Percentiles rank a stretch among this genome's conserved stretches.
Evolutionary conservation across 2,113 vertebrate species (phyloP).

Genomic region (Ammodytes marinus): DNA sequence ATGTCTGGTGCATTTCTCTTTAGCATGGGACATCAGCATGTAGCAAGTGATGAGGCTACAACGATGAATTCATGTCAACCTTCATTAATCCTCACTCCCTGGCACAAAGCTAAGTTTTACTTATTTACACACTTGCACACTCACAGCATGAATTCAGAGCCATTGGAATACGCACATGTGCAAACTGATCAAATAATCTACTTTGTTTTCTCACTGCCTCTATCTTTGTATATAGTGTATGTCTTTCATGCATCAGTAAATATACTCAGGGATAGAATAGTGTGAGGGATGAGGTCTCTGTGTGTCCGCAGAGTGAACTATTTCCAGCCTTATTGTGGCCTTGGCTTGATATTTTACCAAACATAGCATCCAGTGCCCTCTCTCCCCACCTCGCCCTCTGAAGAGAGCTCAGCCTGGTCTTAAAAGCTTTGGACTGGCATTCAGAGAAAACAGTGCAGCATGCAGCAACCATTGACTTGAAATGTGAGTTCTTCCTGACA

Average conservation of each 20-base stretch:
- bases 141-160: background rate
- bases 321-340: slow-evolving; percentile 41
- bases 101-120: slow-evolving; percentile 7
- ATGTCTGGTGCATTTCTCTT: background rate
- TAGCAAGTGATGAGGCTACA: background rate
- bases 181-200: background rate
- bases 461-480: slow-evolving; percentile 27
- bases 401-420: slow-evolving; percentile 47
- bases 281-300: slow-evolving; percentile 7
- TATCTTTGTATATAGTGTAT: background rate
- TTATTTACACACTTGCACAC: background rate
- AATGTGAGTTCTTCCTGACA: slow-evolving; percentile 37
- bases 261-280: background rate
- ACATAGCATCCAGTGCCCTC: slow-evolving; percentile 60
- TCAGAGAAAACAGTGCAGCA: slow-evolving; percentile 39
- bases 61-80: background rate
- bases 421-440: slow-evolving; percentile 57
- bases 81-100: slow-evolving; percentile 9
- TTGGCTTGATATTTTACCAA: slow-evolving; percentile 68
- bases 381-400: slow-evolving; percentile 21
- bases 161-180: background rate
- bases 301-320: slow-evolving; percentile 28
- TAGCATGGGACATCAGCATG: background rate
- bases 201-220: background rate
- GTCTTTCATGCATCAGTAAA: slow-evolving; percentile 8